Percentiles rank a stretch among this genome's conserved stretches.
phyloP scores from a whole-genome alignment of 2,888 invertebrate genomes.

The Cabera pusaria region DNA sequence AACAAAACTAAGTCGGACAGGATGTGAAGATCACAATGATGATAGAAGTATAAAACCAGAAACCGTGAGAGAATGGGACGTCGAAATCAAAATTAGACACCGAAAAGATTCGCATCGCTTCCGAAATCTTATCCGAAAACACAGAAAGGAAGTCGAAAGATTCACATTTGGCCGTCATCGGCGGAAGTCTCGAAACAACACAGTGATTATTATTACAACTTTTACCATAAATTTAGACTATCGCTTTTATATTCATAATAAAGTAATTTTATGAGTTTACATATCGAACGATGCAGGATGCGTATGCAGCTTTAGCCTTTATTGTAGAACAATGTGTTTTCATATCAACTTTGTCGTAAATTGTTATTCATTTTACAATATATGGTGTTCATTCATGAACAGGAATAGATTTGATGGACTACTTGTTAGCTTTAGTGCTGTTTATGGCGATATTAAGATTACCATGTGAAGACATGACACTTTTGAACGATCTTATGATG shows the following conservation, averaged over 20 bases:
- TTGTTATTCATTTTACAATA: slow-evolving; percentile 36
- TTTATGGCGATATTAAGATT: no score
- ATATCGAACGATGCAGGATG: slow-evolving; percentile 70
- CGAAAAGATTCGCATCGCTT: slow-evolving; percentile 16
- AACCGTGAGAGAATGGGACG: slow-evolving; percentile 8
- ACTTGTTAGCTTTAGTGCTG: background rate
- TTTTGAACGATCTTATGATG: no score
- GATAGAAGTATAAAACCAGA: slow-evolving; percentile 1
- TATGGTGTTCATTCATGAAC: slow-evolving; percentile 36
- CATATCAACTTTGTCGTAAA: slow-evolving; percentile 38
- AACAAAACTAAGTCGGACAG: no score
- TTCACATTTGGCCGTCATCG: slow-evolving; percentile 36
- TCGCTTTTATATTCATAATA: slow-evolving; percentile 72
- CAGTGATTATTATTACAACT: slow-evolving; percentile 66
- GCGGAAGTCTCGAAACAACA: slow-evolving; percentile 61
- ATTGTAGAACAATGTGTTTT: slow-evolving; percentile 35
- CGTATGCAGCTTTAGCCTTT: slow-evolving; percentile 22
- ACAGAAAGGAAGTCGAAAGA: slow-evolving; percentile 25
- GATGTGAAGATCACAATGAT: no score
- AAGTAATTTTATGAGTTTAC: slow-evolving; percentile 72
- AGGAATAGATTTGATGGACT: slow-evolving; percentile 17
- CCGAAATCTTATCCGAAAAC: slow-evolving; percentile 20
- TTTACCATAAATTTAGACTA: slow-evolving; percentile 64
- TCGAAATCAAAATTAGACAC: slow-evolving; percentile 2
- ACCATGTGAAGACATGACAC: no score